phyloP scores from a whole-genome alignment of 2,113 vertebrate genomes.

The Neoarius graeffei region DNA sequence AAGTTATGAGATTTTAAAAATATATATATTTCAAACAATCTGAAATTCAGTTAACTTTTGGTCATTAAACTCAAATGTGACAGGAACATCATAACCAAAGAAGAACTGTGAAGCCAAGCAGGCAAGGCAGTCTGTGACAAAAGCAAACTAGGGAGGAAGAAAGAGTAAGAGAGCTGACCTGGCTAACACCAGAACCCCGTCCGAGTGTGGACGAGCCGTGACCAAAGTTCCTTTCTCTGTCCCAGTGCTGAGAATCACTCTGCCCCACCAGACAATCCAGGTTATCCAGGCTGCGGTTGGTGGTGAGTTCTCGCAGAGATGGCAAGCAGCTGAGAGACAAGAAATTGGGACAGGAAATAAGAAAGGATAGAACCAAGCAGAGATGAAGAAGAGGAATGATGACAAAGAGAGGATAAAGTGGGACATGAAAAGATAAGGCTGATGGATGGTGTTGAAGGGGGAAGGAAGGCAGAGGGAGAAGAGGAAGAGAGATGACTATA shows the following conservation, averaged over 20 bases:
- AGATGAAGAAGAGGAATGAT: neutral
- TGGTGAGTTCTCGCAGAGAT: slow-evolving; percentile 73
- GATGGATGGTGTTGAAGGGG: neutral
- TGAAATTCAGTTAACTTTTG: neutral
- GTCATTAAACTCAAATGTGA: neutral
- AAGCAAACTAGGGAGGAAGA: neutral
- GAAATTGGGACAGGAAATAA: slow-evolving; percentile 25
- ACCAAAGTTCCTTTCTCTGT: slow-evolving; percentile 87
- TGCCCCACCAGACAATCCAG: slow-evolving; percentile 87
- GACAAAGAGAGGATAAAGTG: neutral
- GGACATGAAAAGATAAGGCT: neutral
- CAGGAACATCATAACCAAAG: neutral
- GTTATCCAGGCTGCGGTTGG: slow-evolving; percentile 89
- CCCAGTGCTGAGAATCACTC: slow-evolving; percentile 86
- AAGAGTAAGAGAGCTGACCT: slow-evolving; percentile 76
- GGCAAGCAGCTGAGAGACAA: slow-evolving; percentile 73
- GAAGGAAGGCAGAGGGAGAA: neutral
- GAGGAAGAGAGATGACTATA: neutral
- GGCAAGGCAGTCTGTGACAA: neutral
- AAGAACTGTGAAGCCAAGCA: neutral
- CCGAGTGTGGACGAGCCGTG: slow-evolving; percentile 83
- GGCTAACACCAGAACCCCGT: slow-evolving; percentile 77
- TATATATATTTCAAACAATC: neutral
- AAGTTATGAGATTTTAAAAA: neutral
- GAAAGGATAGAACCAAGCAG: slow-evolving; percentile 28